Conservation (phyloP, 2,797 vertebrate species). For the Bothrops alternatus region DNA sequence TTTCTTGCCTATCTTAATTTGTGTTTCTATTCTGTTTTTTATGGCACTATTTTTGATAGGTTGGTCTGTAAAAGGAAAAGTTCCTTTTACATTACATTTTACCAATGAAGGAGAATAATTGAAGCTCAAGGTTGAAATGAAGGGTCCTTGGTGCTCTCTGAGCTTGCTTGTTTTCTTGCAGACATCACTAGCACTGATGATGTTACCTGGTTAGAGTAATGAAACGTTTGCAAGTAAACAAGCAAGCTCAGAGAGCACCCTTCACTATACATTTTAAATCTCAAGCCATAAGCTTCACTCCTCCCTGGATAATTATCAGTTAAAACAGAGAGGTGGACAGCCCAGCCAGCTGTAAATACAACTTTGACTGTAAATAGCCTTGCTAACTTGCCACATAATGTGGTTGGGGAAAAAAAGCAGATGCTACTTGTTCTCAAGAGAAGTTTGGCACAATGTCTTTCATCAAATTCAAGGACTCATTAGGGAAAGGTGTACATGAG, state of each 20-base stretch:
- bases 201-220: no score
- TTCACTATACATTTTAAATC: neutral
- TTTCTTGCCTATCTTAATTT: no score
- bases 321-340: neutral
- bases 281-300: neutral
- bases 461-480: neutral
- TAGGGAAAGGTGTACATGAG: neutral
- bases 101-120: no score
- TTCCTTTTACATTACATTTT: neutral
- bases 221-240: no score
- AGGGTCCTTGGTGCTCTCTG: no score
- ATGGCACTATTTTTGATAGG: no score
- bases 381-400: neutral
- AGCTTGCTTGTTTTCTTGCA: no score
- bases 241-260: no score
- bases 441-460: neutral
- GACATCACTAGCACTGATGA: no score
- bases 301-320: neutral
- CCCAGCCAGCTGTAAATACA: neutral
- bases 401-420: neutral
- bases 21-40: no score
- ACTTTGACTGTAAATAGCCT: neutral
- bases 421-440: neutral
- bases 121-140: no score
- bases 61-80: neutral